Percentiles rank a stretch among this genome's conserved stretches.
These are phyloP conservation scores for Gymnosoma rotundatum DNA, from an alignment of 2,888 invertebrate species.

Conservation along the genomic window DNA sequence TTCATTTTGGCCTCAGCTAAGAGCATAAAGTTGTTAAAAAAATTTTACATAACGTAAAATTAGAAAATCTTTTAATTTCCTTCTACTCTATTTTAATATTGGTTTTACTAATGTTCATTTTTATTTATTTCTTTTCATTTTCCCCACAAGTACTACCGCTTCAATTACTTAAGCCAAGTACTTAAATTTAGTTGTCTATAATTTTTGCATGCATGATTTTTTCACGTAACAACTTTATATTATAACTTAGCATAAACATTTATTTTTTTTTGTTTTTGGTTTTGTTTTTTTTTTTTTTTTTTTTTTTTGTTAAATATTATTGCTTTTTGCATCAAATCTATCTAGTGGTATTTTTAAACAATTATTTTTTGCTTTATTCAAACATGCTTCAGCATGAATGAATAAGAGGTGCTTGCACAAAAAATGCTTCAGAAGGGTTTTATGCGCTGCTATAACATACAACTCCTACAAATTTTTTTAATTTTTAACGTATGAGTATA, in stretches of 20 bases:
- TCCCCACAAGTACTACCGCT: conserved; percentile 3
- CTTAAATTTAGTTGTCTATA: conserved; percentile 55
- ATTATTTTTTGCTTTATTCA: conserved; percentile 45
- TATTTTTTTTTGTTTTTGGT: no score
- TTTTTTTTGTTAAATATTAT: conserved; percentile 24
- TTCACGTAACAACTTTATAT: conserved; percentile 47
- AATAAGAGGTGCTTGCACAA: conserved; percentile 20
- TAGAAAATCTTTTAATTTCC: no score
- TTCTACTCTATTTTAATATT: no score
- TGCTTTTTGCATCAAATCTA: conserved; percentile 25
- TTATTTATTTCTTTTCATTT: conserved; percentile 14
- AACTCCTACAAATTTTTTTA: conserved; percentile 54
- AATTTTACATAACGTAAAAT: no score
- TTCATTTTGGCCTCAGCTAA: no score
- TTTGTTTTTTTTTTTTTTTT: background rate
- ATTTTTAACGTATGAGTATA: conserved; percentile 23
- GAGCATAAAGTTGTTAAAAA: no score
- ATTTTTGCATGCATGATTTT: conserved; percentile 60
- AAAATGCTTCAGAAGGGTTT: conserved; percentile 49
- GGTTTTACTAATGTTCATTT: no score
- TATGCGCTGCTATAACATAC: conserved; percentile 25
- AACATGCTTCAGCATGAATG: conserved; percentile 48
- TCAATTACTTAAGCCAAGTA: background rate
- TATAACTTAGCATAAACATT: conserved; percentile 8
- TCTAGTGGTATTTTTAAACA: conserved; percentile 41